Base-by-base conservation (phyloP, 2,888 invertebrate species). In the Dryococelus australis region DNA sequence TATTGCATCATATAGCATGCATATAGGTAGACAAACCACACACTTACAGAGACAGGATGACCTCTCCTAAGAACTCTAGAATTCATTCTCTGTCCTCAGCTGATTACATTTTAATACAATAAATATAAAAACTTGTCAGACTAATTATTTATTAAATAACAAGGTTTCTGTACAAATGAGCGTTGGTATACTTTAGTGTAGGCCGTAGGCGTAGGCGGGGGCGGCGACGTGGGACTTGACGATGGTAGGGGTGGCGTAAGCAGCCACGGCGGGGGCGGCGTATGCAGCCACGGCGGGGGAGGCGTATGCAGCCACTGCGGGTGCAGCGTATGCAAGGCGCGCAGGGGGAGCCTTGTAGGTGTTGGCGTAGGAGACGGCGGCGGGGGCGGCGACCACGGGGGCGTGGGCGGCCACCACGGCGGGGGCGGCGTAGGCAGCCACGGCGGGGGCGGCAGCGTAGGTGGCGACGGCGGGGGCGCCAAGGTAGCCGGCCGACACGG, bases 401-500 rank as follows among this genome's bases (percentile, higher is more conserved):
- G 87, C 85, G 65, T 85, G 28, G 84, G 78, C 51, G 43, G 78
- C 65, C 65, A 86, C 85, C n/a, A 91, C 90, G 88, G 92, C 92
- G 89, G 90, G 92, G 91, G 94, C 93, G 90, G 92, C 88, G 80
- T 90, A 89, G 47, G 90, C 89, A 43, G 91, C 86, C 13, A 92
- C 91, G 8, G 87, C 87, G 79, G 88, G 87, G 78, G 88, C 88
- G 13, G 91, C 90, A 43, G 87, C 87, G 80, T 92, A 35, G 35
- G 35, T 35, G 35, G 35, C 92, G 0, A 92, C 91, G 8, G 94
- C 93, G n/a, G 93, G 91, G 80, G 90, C 91, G 89, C 93, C 91
- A 89, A 93, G 91, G 81, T 92, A 91, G 87, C 92, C 91, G 90
- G 91, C 91, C 86, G 92, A 92, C 26, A 92, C 93, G 86, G 91